Conservation (phyloP, 2,888 invertebrate genomes). For the Dynastes tityus region DNA sequence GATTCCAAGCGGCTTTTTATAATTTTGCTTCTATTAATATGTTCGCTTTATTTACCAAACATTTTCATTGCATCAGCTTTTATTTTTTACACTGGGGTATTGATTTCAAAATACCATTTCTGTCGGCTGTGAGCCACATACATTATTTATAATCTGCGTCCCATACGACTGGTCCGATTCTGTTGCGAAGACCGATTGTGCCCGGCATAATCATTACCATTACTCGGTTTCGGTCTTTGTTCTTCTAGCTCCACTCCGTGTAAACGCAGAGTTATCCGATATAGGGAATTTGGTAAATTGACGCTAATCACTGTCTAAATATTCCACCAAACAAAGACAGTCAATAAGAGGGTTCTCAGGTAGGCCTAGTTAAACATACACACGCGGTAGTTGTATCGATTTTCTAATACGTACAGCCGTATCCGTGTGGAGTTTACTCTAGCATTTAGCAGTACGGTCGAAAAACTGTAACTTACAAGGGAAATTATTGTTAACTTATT, state of each 20-base stretch:
- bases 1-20: too few species aligned
- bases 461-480: conserved; percentile 44
- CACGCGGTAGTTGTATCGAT: conserved; percentile 2
- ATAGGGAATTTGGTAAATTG: conserved; percentile 50
- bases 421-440: conserved; percentile 19
- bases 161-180: too few species aligned
- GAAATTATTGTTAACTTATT: conserved; percentile 46
- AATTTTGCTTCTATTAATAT: too few species aligned
- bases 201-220: not conserved
- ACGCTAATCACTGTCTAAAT: conserved; percentile 47
- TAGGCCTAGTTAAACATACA: conserved; percentile 39
- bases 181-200: too few species aligned
- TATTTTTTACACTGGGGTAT: too few species aligned
- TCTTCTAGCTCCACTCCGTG: not conserved
- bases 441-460: conserved; percentile 12
- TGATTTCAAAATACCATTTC: too few species aligned
- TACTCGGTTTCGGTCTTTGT: conserved; percentile 13
- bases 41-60: too few species aligned
- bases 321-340: conserved; percentile 47
- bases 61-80: too few species aligned
- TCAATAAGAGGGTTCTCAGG: conserved; percentile 48
- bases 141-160: too few species aligned
- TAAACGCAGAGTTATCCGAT: conserved; percentile 25
- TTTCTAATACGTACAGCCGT: conserved; percentile 1
- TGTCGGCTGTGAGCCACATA: too few species aligned